Base-by-base conservation (phyloP, 2,888 invertebrate genomes). In the Clusia tigrina region DNA sequence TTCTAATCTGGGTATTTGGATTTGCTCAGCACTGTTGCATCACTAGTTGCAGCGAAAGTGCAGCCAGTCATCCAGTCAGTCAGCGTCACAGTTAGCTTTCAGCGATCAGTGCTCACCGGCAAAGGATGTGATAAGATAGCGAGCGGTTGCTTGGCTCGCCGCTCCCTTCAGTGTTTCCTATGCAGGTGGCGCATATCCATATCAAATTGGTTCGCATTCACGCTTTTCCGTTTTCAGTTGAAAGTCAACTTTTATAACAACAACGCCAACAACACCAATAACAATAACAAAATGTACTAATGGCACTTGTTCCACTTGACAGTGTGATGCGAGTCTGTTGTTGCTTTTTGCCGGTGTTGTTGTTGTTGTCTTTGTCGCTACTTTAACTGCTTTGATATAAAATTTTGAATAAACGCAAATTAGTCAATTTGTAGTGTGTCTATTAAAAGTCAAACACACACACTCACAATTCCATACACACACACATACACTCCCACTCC, bases 391-490 rank as follows among this genome's bases (percentile, higher is more conserved):
- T n/a, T 15, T 26, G 18, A 37, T 61, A 42, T 55, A 48, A 23
- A 18, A 46, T 32, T 24, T 20, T 20, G 18, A 55, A 60, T 54
- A 32, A 32, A 63, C 58, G 62, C 62, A 63, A 63, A 63, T 63
- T 54, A 54, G 54, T 58, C 58, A 63, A 24, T 46, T 20, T 42
- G 10, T 38, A 26, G 22, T 38, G 18, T 23, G 42, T 42, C n/a
- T 38, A 58, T 70, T 69, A 67, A 63, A 62, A 55, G 24, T 23
- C 24, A 51, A 23, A 22, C 12, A 26, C 15, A 2, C 10, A 24
- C 25, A 23, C 6, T 20, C 25, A 55, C 55, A 55, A 37, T 55
- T 55, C 32, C 55, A 55, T 55, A 55, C 37, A 38, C n/a, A n/a
- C n/a, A n/a, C n/a, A n/a, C n/a, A n/a, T n/a, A n/a, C n/a, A n/a